A percentile compares a stretch with the other conserved stretches of the same genome.
Evolutionary conservation across 37 sponge, comb jelly and placozoan genomes (phyloP).

Genomic region (Chondrilla cf. caribensis): DNA sequence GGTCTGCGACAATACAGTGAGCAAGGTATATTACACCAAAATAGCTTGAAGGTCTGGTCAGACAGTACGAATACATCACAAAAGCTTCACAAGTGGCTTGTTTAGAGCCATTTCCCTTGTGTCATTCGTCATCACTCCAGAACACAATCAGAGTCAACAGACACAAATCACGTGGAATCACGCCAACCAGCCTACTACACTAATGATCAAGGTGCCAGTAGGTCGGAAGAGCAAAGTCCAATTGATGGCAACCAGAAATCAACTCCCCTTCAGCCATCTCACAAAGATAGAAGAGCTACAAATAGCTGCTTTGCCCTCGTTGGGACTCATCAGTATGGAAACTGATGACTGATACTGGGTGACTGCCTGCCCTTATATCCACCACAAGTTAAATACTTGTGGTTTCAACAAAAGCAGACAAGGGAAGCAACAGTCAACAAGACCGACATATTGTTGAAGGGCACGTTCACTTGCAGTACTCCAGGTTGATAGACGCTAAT

Average conservation of each 20-base stretch:
- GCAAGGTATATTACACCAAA: no score
- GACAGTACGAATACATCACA: slow-evolving; percentile 25
- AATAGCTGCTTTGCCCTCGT: background rate
- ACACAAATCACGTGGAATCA: no score
- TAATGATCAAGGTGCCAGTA: no score
- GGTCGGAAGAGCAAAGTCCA: background rate
- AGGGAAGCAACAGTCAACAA: no score
- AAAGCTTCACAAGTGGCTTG: background rate
- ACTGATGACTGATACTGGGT: background rate
- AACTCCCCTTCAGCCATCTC: background rate
- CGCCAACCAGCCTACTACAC: no score
- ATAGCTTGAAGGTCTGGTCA: background rate
- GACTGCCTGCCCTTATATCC: background rate
- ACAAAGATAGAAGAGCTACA: background rate
- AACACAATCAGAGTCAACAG: no score
- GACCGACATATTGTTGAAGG: no score
- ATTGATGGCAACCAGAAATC: background rate
- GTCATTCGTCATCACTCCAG: no score
- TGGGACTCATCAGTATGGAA: background rate
- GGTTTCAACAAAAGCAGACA: background rate
- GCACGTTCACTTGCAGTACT: no score
- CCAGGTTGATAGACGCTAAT: no score
- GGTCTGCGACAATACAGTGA: no score
- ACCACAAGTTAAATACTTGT: background rate
- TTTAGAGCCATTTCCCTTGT: no score